Conservation (phyloP, 2,113 vertebrate species). For the Saguinus midas region DNA sequence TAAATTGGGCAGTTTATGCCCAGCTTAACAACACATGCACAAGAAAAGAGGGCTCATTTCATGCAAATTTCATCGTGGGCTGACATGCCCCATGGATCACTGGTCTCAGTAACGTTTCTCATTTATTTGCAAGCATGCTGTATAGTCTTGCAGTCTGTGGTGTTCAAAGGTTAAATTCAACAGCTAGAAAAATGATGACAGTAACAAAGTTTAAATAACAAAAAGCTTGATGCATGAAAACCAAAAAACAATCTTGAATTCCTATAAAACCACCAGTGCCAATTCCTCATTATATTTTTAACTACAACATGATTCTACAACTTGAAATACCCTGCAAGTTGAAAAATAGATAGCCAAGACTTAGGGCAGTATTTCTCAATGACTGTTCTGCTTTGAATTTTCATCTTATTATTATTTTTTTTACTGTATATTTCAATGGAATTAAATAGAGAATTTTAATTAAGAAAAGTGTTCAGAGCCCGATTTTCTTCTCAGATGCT, state of each 20-base stretch:
- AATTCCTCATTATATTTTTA: slow-evolving; percentile 59
- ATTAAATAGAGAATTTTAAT: slow-evolving; percentile 68
- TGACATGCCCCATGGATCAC: slow-evolving; percentile 9
- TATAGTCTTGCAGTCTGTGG: neutral
- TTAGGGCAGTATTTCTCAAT: neutral
- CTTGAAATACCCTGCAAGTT: neutral
- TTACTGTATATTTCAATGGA: slow-evolving; percentile 36
- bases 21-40: neutral
- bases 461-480: slow-evolving; percentile 48
- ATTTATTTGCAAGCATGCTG: neutral
- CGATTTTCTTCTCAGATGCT: slow-evolving; percentile 46
- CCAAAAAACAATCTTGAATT: slow-evolving; percentile 63
- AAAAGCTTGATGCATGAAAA: slow-evolving; percentile 57
- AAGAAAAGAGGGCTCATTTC: slow-evolving; percentile 31
- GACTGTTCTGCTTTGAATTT: slow-evolving; percentile 50
- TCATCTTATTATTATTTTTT: slow-evolving; percentile 33
- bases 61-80: neutral
- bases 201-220: slow-evolving; percentile 69
- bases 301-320: slow-evolving; percentile 34
- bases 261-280: slow-evolving; percentile 44
- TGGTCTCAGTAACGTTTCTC: neutral
- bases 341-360: neutral
- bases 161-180: slow-evolving; percentile 69
- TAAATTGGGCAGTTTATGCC: slow-evolving; percentile 7
- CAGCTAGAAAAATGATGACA: slow-evolving; percentile 71